Evolutionary conservation across 2,113 vertebrate genomes (phyloP), one percentile per base, ranked within the genome.

Genomic region (Paracanthobrama guichenoti): DNA sequence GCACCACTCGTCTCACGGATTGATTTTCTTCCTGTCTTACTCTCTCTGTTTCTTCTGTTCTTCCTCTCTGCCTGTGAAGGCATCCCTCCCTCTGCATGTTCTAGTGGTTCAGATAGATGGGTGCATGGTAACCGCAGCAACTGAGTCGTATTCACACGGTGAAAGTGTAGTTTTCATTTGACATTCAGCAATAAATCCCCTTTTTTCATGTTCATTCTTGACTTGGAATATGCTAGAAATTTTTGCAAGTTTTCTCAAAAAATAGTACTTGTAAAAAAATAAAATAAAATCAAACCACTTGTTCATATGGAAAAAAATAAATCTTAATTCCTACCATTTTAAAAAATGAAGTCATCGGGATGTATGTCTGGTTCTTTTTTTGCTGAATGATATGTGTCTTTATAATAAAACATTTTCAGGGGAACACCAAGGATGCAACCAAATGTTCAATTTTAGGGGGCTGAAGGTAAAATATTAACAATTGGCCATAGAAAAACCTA

Each of bases 61-160:
- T 86, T 84, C 77, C 79, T 72, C 81, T 79, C 90, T 84, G 84
- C 82, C 78, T 72, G 53, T 78, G 12, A 66, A 88, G 84, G 82
- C 93, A 24, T 86, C 83, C 90, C 86, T 81, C 86, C 90, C 91
- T 95, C 94, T 98, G 97, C 97, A 99, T 99, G 97, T 97, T 92
- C 92, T 95, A 97, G 96, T 97, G 98, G 97, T 98, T 97, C 96
- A 96, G 96, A 96, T 96, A 97, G 96, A 97, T 96, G 97, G 96
- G 96, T 99, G 97, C 97, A 99, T 99, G 97, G 96, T 96, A 91
- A 92, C 97, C 96, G 95, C 96, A 96, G 96, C 96, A 97, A 98
- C 95, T 94, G 94, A 96, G 95, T 97, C 93, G 95, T 97, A 95
- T 93, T 94, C 93, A 96, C 94, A 95, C 92, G 94, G 94, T 96